Conservation (phyloP, 2,888 invertebrate genomes). For the Drosophila putrida region DNA sequence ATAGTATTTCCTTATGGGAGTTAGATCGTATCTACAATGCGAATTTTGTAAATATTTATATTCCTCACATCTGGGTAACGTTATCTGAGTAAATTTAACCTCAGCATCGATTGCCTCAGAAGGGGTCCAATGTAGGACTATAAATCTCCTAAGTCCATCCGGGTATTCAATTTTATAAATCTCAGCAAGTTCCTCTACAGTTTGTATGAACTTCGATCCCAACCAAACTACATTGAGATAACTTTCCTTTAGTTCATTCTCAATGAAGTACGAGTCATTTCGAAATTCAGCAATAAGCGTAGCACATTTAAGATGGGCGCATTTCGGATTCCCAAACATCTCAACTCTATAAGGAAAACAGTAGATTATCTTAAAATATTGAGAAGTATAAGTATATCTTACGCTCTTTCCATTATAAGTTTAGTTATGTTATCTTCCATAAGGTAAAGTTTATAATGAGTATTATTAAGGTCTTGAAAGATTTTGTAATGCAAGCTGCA, state of each 20-base stretch:
- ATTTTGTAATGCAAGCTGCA: slow-evolving; percentile 66
- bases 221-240: slow-evolving; percentile 90
- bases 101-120: slow-evolving; percentile 87
- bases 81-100: slow-evolving; percentile 86
- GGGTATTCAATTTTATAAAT: slow-evolving; percentile 44
- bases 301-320: slow-evolving; percentile 82
- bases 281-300: slow-evolving; percentile 86
- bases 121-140: slow-evolving; percentile 90
- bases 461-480: slow-evolving; percentile 66
- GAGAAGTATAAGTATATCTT: slow-evolving; percentile 14
- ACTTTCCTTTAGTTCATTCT: slow-evolving; percentile 87
- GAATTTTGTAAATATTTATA: slow-evolving; percentile 60
- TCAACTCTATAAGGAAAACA: slow-evolving; percentile 27
- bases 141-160: slow-evolving; percentile 83
- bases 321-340: slow-evolving; percentile 58
- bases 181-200: slow-evolving; percentile 83
- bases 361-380: background rate
- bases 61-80: slow-evolving; percentile 89
- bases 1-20: slow-evolving; percentile 89
- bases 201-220: slow-evolving; percentile 87
- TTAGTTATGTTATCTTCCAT: slow-evolving; percentile 58
- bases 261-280: slow-evolving; percentile 87
- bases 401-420: slow-evolving; percentile 49
- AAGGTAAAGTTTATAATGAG: slow-evolving; percentile 67
- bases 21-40: slow-evolving; percentile 89